phyloP scores from a whole-genome alignment of 1,140 invertebrate genomes.

The Micrasema longulum region DNA sequence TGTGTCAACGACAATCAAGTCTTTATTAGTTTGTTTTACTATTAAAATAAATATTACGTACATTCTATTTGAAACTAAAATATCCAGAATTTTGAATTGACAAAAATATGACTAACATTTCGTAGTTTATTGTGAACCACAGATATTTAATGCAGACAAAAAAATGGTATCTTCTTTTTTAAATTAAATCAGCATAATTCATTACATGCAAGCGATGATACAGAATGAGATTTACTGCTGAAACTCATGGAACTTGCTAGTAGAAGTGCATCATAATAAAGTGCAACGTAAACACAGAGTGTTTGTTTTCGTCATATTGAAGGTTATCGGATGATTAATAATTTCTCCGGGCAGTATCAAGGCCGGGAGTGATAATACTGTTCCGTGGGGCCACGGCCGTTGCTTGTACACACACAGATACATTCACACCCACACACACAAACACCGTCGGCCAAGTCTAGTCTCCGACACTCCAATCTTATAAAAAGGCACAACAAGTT shows the following conservation, averaged over 20 bases:
- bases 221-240: not conserved
- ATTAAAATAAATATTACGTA: too few relatives aligned
- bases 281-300: not conserved
- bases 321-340: slow-evolving; percentile 37
- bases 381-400: slow-evolving; percentile 12
- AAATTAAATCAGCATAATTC: too few relatives aligned
- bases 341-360: slow-evolving; percentile 36
- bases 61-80: too few relatives aligned
- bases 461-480: slow-evolving; percentile 5
- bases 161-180: too few relatives aligned
- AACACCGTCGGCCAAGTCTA: not conserved
- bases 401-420: not conserved
- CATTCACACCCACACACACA: not conserved
- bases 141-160: too few relatives aligned
- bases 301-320: slow-evolving; percentile 34
- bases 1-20: too few relatives aligned
- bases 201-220: too few relatives aligned
- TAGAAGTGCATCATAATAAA: not conserved
- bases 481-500: slow-evolving; percentile 15
- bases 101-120: too few relatives aligned
- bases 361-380: slow-evolving; percentile 9
- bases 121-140: too few relatives aligned
- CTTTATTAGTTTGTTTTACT: too few relatives aligned
- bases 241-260: not conserved
- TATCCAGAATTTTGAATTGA: too few relatives aligned